Percentiles rank a stretch among this genome's conserved stretches.
Conservation (phyloP, 2,113 vertebrate genomes). For the Zonotrichia leucophrys region DNA sequence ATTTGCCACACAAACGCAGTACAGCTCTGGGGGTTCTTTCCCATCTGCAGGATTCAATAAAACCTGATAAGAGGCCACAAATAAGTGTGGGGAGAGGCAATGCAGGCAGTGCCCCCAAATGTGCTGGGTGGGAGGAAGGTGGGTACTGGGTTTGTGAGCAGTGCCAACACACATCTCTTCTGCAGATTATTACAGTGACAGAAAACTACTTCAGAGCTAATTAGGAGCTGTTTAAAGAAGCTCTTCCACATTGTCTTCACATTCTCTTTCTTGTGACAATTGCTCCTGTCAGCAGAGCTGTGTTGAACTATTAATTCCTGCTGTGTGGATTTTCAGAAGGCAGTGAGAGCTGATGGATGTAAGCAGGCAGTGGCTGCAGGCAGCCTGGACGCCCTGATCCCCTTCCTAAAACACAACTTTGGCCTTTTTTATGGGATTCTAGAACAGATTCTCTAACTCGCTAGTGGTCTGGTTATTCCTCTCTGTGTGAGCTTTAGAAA, state of each 20-base stretch:
- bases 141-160: slow-evolving; percentile 19
- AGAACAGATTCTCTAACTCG: background rate
- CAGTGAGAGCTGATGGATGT: background rate
- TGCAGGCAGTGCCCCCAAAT: background rate
- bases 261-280: slow-evolving; percentile 49
- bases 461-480: background rate
- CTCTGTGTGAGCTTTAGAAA: background rate
- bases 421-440: background rate
- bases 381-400: background rate
- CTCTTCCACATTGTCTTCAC: slow-evolving; percentile 34
- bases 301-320: slow-evolving; percentile 37
- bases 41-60: background rate
- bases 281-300: slow-evolving; percentile 56
- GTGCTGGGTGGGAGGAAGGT: background rate
- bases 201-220: slow-evolving; percentile 64
- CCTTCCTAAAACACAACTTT: background rate
- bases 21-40: background rate
- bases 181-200: slow-evolving; percentile 53
- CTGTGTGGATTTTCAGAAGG: background rate
- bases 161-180: background rate
- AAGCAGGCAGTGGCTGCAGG: background rate
- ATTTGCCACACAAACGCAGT: background rate
- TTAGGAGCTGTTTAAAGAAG: slow-evolving; percentile 65
- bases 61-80: background rate
- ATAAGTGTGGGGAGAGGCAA: background rate